Evolutionary conservation across 2,888 invertebrate genomes (phyloP).

Genomic region (Lochmaea capreae): DNA sequence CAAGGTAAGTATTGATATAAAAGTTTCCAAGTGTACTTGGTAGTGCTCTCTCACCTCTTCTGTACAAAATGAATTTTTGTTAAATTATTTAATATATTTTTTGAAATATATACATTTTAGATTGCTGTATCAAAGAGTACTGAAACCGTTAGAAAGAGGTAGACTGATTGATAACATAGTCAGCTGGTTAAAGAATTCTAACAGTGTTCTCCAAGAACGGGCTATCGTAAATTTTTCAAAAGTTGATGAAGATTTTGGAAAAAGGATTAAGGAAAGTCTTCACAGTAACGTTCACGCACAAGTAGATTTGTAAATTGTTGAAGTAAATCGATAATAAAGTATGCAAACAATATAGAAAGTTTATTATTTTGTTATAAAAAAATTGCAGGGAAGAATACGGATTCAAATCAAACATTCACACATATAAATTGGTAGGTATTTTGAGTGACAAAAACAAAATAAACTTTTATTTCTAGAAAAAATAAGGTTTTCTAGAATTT

Average conservation of each 20-base stretch:
- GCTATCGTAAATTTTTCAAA: constrained; percentile 84
- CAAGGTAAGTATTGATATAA: constrained; percentile 62
- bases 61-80: too few relatives aligned
- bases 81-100: too few relatives aligned
- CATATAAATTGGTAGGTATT: too few relatives aligned
- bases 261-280: constrained; percentile 71
- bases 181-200: constrained; percentile 79
- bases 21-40: too few relatives aligned
- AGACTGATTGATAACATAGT: constrained; percentile 85
- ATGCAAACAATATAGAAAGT: background rate
- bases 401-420: too few relatives aligned
- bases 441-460: too few relatives aligned
- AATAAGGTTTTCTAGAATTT: too few relatives aligned
- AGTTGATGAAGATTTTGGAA: constrained; percentile 84
- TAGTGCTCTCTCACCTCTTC: too few relatives aligned
- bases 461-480: too few relatives aligned
- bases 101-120: background rate
- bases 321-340: background rate
- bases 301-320: constrained; percentile 40
- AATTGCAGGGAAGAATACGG: too few relatives aligned
- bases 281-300: constrained; percentile 45
- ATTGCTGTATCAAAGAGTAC: constrained; percentile 65
- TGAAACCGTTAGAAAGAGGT: constrained; percentile 77
- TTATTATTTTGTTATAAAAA: background rate
- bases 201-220: constrained; percentile 87